phyloP scores from a whole-genome alignment of 2,797 vertebrate genomes.

The Cyprinodon diabolis region DNA sequence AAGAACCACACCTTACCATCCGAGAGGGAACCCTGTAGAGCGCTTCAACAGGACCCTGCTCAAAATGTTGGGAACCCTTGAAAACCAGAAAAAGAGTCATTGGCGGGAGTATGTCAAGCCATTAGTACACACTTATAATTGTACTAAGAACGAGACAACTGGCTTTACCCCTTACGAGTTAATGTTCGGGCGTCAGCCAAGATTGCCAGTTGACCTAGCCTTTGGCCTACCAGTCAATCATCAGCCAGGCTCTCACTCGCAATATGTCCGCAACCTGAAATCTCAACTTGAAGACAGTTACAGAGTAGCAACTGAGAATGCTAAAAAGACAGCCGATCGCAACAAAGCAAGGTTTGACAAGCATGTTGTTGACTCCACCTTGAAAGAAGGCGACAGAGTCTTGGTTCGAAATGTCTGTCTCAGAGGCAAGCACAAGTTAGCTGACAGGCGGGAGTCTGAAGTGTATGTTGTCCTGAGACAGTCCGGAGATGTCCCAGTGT shows the following conservation, averaged over 20 bases:
- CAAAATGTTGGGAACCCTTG: not conserved
- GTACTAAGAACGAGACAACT: not conserved
- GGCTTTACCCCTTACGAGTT: too few relatives aligned
- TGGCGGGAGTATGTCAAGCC: not conserved
- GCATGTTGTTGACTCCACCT: not conserved
- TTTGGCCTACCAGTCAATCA: too few relatives aligned
- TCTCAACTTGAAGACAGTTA: not conserved
- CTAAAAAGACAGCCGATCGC: not conserved
- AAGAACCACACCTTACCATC: slow-evolving; percentile 1
- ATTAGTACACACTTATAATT: not conserved
- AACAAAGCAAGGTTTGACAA: not conserved
- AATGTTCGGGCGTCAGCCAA: too few relatives aligned
- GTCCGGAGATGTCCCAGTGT: not conserved
- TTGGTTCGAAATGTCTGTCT: not conserved
- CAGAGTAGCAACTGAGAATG: not conserved
- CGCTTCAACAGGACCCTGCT: not conserved
- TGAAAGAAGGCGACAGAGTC: too few relatives aligned
- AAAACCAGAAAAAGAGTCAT: not conserved
- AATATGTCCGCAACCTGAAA: not conserved
- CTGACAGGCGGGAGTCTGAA: too few relatives aligned
- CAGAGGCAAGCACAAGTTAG: too few relatives aligned
- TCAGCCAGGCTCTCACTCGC: too few relatives aligned
- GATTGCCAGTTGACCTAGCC: too few relatives aligned
- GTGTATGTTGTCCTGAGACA: too few relatives aligned
- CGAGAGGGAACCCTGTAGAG: not conserved